Percentiles rank a stretch among this genome's conserved stretches.
Conservation (phyloP, 2,888 invertebrate species). For the Siphlonurus alternatus region DNA sequence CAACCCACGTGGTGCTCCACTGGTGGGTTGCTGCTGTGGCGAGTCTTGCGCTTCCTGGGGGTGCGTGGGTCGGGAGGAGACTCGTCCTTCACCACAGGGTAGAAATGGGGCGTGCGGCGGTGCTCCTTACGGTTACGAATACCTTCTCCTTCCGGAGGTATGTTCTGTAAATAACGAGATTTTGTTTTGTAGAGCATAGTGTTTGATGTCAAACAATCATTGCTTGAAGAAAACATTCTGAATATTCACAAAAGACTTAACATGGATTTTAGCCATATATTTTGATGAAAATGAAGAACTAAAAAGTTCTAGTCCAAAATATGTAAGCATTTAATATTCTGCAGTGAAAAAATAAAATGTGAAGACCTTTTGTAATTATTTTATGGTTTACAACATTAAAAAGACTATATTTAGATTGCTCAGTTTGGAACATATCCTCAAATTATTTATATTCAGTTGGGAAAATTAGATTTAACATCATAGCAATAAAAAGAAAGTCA, state of each 20-base stretch:
- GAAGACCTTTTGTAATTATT: too few species aligned
- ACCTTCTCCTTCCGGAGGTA: not conserved
- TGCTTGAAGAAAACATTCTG: not conserved
- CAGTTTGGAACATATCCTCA: not conserved
- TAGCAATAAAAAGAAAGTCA: not conserved
- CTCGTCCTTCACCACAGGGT: slow-evolving; percentile 79
- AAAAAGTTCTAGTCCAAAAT: too few species aligned
- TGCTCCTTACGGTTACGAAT: slow-evolving; percentile 4
- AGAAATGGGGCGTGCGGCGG: slow-evolving; percentile 68
- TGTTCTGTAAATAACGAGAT: not conserved
- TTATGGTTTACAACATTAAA: too few species aligned
- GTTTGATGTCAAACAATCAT: too few species aligned
- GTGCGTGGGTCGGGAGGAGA: slow-evolving; percentile 42
- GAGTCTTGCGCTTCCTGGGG: slow-evolving; percentile 71
- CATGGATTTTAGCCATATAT: too few species aligned
- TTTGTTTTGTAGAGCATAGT: too few species aligned
- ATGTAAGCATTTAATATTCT: too few species aligned
- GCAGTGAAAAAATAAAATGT: too few species aligned
- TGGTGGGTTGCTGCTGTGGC: slow-evolving; percentile 87
- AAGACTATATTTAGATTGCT: too few species aligned
- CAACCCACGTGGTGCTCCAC: slow-evolving; percentile 93
- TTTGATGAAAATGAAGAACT: too few species aligned
- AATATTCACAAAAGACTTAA: not conserved
- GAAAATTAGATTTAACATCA: not conserved
- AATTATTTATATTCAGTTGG: not conserved